phyloP scores from a whole-genome alignment of 2,797 vertebrate genomes.

The Girardinus metallicus region DNA sequence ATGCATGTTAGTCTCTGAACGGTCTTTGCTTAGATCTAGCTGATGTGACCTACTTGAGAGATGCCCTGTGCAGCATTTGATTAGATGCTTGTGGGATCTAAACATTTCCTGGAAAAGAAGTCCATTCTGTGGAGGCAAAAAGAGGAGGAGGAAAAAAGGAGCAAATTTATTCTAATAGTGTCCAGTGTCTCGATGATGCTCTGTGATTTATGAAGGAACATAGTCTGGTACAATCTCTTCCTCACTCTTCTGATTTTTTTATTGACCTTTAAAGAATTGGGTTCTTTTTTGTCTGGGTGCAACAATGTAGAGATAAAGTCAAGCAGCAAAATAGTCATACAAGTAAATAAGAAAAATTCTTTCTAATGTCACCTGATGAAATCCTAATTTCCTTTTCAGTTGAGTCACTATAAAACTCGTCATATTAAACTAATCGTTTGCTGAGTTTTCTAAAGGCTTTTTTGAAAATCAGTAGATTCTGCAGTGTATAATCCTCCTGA shows the following conservation, averaged over 20 bases:
- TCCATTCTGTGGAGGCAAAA: constrained; percentile 28
- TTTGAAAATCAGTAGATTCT: constrained; percentile 27
- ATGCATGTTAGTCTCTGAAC: constrained; percentile 32
- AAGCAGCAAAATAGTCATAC: constrained; percentile 15
- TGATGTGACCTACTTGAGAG: constrained; percentile 54
- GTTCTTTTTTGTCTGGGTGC: constrained; percentile 14
- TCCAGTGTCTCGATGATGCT: constrained; percentile 41
- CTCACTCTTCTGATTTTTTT: constrained; percentile 46
- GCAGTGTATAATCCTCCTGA: constrained; percentile 20
- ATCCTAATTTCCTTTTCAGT: background rate
- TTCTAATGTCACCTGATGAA: constrained; percentile 5
- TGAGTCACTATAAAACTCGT: constrained; percentile 8
- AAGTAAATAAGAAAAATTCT: constrained; percentile 37
- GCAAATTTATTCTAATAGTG: constrained; percentile 62
- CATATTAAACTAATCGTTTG: constrained; percentile 14
- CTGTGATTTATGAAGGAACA: constrained; percentile 60
- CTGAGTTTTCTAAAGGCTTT: constrained; percentile 15
- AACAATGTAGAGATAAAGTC: constrained; percentile 22
- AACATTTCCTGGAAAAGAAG: constrained; percentile 59
- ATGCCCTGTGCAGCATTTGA: constrained; percentile 40
- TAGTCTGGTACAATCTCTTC: constrained; percentile 38
- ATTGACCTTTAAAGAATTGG: constrained; percentile 58
- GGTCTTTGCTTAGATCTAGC: constrained; percentile 33
- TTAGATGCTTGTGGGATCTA: constrained; percentile 53
- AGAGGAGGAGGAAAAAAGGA: constrained; percentile 44